These are phyloP conservation scores for Spodoptera exigua DNA, from an alignment of 2,888 invertebrate species.

Conservation along the genomic window DNA sequence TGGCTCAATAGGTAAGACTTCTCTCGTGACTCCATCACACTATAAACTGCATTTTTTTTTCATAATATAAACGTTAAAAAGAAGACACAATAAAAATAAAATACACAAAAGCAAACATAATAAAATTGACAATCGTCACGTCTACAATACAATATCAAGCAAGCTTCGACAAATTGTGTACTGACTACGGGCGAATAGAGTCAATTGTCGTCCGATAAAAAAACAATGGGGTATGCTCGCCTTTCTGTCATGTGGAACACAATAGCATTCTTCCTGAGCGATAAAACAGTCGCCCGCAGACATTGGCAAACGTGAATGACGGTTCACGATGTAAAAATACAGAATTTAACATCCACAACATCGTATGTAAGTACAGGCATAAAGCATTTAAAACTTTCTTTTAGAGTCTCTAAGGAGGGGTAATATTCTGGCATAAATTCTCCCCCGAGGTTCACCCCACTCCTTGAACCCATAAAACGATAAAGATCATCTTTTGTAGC, in stretches of 20 bases:
- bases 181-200: conserved; percentile 53
- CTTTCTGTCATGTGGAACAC: conserved; percentile 60
- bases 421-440: conserved; percentile 79
- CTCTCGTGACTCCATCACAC: too few species aligned
- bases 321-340: conserved; percentile 65
- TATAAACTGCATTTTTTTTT: too few species aligned
- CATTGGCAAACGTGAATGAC: conserved; percentile 61
- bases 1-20: too few species aligned
- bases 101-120: conserved; percentile 5
- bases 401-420: conserved; percentile 74
- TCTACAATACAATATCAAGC: conserved; percentile 38
- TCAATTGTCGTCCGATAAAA: conserved; percentile 63
- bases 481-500: conserved; percentile 83
- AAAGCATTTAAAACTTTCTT: conserved; percentile 83
- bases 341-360: conserved; percentile 58
- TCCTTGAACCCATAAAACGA: conserved; percentile 79
- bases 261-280: conserved; percentile 63
- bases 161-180: conserved; percentile 53
- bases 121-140: conserved; percentile 11
- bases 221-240: conserved; percentile 60
- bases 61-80: too few species aligned
- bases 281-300: conserved; percentile 66
- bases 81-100: neutral
- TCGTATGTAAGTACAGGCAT: conserved; percentile 70
- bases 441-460: conserved; percentile 70